These are phyloP conservation scores for Mactra quadrangularis DNA, from an alignment of 1,140 invertebrate genomes.

Conservation along the genomic window DNA sequence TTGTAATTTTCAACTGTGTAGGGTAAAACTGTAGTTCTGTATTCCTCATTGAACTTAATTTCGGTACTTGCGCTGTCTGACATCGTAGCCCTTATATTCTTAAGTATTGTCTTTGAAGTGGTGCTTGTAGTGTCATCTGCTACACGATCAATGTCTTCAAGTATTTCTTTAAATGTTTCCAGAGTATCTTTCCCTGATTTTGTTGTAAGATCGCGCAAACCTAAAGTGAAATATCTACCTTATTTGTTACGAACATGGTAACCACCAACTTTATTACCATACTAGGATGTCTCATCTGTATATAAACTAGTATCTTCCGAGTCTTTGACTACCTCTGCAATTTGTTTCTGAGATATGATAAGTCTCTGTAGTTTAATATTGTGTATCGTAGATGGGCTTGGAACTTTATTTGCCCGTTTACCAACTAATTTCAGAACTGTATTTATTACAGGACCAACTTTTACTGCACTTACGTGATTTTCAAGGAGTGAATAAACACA, in stretches of 20 bases:
- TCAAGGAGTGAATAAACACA: too few relatives aligned
- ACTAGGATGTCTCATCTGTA: slow-evolving; percentile 38
- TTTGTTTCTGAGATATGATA: slow-evolving; percentile 13
- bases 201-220: slow-evolving; percentile 5
- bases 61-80: slow-evolving; percentile 28
- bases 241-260: slow-evolving; percentile 9
- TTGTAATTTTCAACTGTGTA: too few relatives aligned
- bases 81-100: slow-evolving; percentile 10
- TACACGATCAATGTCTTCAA: neutral
- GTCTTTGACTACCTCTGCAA: slow-evolving; percentile 1
- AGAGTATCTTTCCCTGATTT: slow-evolving; percentile 31
- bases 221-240: neutral
- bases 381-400: slow-evolving; percentile 13
- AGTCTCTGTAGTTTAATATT: slow-evolving; percentile 28
- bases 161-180: too few relatives aligned
- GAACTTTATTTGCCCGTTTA: slow-evolving; percentile 19
- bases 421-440: too few relatives aligned
- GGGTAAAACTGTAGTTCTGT: neutral
- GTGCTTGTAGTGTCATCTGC: slow-evolving; percentile 7
- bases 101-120: slow-evolving; percentile 4
- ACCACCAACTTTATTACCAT: slow-evolving; percentile 3
- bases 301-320: slow-evolving; percentile 7
- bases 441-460: too few relatives aligned
- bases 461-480: too few relatives aligned
- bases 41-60: slow-evolving; percentile 33